Base-by-base conservation (phyloP, 23 tunicate genomes). In the Ascidia mentula region DNA sequence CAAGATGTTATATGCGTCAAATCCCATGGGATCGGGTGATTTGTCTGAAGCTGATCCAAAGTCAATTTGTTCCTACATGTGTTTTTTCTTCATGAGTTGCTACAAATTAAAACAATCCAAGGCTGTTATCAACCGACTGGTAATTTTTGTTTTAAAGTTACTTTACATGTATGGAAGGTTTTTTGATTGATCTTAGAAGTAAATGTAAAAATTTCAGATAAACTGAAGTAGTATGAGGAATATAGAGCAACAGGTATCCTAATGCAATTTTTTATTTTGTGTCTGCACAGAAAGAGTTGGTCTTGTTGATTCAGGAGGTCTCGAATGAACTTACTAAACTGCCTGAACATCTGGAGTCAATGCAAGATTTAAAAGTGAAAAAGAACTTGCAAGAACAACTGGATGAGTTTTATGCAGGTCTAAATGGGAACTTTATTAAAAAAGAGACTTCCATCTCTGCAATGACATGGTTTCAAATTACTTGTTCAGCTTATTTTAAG, bases 1-100 rank as follows among this genome's bases (percentile, higher is more conserved):
- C 42, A 92, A 92, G 37, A 92, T 92, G 92, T 75, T 92, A 45
- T 59, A 78, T 18, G 89, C 86, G 28, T 79, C 97, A 18, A 92
- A 92, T 38, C 92, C 92, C 0, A 79, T 92, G 85, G 86, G 86
- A 45, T 76, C 92, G 5, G 89, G 79, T 61, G 97, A 92, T 65
- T 71, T 92, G 26, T 87, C 80, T 40, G 92, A 92, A 60, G 97
- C 89, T 0, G 97, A 92, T 75, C 89, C 86, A 18, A 87, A 83
- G 42, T 78, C 97, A 7, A 73, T 92, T 12, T 86, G 92, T 46
- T 73, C 97, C 0, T 92, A 79, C 53, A 46, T 92, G 15, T 87
- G 92, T 69, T 84, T 87, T 86, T 83, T 92, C 77, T 92, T 92
- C 60, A 87, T 87, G 92, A 73, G 79, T 65, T 82, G 78, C 37